Base-by-base conservation (phyloP, 2,888 invertebrate species). In the Drosophila anomalata region DNA sequence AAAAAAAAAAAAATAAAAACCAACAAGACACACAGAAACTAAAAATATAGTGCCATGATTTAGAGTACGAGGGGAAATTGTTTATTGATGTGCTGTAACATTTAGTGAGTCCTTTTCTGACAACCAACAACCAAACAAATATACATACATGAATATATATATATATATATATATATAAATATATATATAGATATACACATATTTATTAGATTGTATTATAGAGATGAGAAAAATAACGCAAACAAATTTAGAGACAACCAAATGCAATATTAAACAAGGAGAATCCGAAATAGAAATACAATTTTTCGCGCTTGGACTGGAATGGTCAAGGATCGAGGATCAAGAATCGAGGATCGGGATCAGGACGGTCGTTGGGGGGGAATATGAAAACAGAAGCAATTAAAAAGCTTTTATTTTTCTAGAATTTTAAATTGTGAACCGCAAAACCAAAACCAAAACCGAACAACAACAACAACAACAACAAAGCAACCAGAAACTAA, bases 381-480 rank as follows among this genome's bases (percentile, higher is more conserved):
- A 2, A 57, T 76, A 79, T 76, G 78, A 75, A 77, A 79, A 86
- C 77, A 75, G 77, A 88, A 89, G 89, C 89, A 89, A 89, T 89
- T 87, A 82, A 77, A 85, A 81, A 76, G 78, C 77, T 80, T 89
- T 90, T 90, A 90, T 90, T 90, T 90, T 90, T 90, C 81, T 90
- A 90, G 88, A 81, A 84, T 87, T 89, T 90, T 90, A 89, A 62
- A 56, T 44, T 20, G 44, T 12, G 12, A 44, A 44, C 44, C 42
- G 58, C 47, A 26, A 74, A 58, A 57, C 57, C 26, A 47, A 44
- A 66, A 63, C 46, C 26, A 50, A 22, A 42, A 59, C 50, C 51
- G 29, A 57, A 62, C 63, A 54, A 22, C 12, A 57, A 20, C 41
- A 14, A 14, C 14, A 9, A 11, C 9, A 63, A 65, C 41, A 50